Evolutionary conservation across 64 coral and sea anemone species (phyloP), one percentile per base, ranked within the genome.

Genomic region (Hydrozoanthus tunicans): DNA sequence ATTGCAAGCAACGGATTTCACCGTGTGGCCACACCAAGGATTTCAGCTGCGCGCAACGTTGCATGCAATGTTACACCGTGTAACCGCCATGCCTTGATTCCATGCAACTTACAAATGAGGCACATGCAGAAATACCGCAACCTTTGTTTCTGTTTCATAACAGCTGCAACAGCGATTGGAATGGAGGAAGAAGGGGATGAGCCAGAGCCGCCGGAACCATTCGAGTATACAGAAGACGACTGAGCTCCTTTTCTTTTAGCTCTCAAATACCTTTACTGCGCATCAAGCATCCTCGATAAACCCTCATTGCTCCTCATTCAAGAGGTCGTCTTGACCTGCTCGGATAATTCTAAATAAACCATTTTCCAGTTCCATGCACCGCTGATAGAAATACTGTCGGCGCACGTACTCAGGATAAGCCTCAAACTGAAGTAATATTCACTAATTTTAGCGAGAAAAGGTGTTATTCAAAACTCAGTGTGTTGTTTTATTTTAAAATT

Each of bases 121-220:
- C 7, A 62, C 7, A 4, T 7, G 60, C 7, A 62, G 60, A 1
- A 62, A 62, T 9, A 62, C 24, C 6, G 3, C 53, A 43, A 76
- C 5, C 3, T 64, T 65, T 62, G 7, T 64, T 10, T 64, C 12
- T 43, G 80, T 82, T 82, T 82, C 13, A 24, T 9, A 63, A 62
- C 43, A 93, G 91, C 97, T 56, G 91, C 97, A 5, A 77, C 90
- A 70, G 66, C 83, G 6, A 89, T 95, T 77, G 92, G 92, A 27
- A 81, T 93, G 25, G 97, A 99, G 79, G 97, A 99, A 10, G 97
- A 99, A 43, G 97, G 92, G 77, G 97, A 99, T 7, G 97, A 99
- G 12, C 97, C 97, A 5, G 94, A 99, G 79, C 94, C 97, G 0
- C 97, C 97, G 17, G 97, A 99, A 52, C 97, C 97, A 11, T 99